Evolutionary conservation across 2,797 vertebrate genomes (phyloP), one percentile per base, ranked within the genome.

Genomic region (Propithecus perrieri): DNA sequence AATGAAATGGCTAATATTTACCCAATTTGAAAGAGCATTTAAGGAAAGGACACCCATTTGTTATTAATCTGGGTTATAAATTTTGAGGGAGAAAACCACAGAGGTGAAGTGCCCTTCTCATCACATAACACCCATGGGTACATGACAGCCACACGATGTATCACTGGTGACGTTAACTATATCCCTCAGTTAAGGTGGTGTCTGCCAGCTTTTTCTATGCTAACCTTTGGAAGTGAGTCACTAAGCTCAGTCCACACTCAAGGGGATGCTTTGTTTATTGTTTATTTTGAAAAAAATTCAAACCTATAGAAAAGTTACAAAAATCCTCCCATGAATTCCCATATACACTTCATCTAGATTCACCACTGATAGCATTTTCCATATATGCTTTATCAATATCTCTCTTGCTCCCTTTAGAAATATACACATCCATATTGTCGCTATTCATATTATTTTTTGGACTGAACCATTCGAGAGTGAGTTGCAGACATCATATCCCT

Each of bases 211-310:
- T 69, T 88, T 55, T 83, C 67, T 67, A 63, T 28, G 43, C 80
- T 55, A 88, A 90, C 46, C 20, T 96, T 63, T 41, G 48, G 13
- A 69, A 75, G 78, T 57, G 93, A 96, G 48, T 91, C 74, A 46
- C 7, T 18, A 78, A 72, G 35, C 80, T 14, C 74, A 50, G 53
- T 41, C 89, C 59, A 72, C 26, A 55, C n/a, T 22, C 14, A 81
- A 83, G 11, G 4, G 4, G 8, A 33, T 83, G n/a, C 43, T 95
- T 93, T 35, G 17, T 83, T 96, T 78, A 85, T 24, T 78, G 55
- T 50, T 83, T 78, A 63, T 43, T 89, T 83, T 78, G 71, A 95
- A 80, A 91, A 83, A n/a, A 20, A 59, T 84, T 48, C 74, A 89
- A 22, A 85, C 28, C 81, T 92, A 26, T 5, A 81, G 46, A 78